Percentiles rank a stretch among this genome's conserved stretches.
Evolutionary conservation across 2,797 vertebrate species (phyloP).

Genomic region (Buphagus erythrorhynchus): DNA sequence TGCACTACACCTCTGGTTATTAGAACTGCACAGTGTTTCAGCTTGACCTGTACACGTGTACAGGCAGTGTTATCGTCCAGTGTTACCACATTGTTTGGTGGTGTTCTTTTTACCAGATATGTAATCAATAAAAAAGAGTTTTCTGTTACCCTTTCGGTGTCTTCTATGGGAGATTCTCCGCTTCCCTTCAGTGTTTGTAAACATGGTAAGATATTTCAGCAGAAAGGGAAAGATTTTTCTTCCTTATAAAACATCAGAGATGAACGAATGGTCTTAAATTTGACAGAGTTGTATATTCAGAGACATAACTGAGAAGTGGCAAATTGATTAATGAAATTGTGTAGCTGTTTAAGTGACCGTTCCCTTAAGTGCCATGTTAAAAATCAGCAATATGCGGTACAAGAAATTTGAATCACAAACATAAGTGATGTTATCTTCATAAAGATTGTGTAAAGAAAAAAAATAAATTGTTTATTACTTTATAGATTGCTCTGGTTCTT

Average conservation of each 20-base stretch:
- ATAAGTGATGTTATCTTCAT: neutral
- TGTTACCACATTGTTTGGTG: neutral
- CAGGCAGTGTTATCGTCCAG: neutral
- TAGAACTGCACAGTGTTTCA: neutral
- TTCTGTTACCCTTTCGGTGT: neutral
- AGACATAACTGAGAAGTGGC: neutral
- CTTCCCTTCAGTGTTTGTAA: neutral
- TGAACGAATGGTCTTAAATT: neutral
- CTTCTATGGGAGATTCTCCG: neutral
- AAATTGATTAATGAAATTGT: neutral
- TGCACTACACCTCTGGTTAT: neutral
- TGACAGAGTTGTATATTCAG: neutral
- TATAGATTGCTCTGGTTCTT: neutral
- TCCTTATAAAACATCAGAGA: neutral
- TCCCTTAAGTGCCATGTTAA: conserved; percentile 17
- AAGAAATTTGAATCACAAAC: neutral
- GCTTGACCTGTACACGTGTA: neutral
- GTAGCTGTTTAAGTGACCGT: neutral
- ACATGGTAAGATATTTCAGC: neutral
- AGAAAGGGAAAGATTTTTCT: neutral
- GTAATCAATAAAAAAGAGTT: neutral
- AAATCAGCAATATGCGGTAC: conserved; percentile 31
- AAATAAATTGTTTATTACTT: conserved; percentile 50
- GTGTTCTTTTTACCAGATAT: neutral
- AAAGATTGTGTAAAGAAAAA: conserved; percentile 12